Evolutionary conservation across 2,797 vertebrate species (phyloP).

Genomic region (Enteromius paludinosus): DNA sequence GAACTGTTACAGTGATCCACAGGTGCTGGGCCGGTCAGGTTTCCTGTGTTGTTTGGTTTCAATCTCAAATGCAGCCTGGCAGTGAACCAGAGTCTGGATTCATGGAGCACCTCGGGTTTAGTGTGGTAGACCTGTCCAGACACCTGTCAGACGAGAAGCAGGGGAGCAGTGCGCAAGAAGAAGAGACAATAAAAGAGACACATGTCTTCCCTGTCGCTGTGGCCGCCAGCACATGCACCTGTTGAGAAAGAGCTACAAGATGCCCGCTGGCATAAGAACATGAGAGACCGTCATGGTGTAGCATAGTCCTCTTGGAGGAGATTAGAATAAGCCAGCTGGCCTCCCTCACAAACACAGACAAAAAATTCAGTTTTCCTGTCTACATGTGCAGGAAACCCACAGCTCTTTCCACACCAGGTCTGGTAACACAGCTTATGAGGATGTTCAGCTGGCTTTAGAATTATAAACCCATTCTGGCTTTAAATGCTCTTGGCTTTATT

Average conservation of each 20-base stretch:
- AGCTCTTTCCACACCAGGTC: constrained; percentile 36
- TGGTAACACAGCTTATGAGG: constrained; percentile 5
- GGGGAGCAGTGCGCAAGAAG: not conserved
- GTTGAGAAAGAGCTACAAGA: constrained; percentile 2
- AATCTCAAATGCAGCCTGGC: constrained; percentile 32
- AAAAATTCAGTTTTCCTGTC: constrained; percentile 41
- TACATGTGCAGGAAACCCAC: constrained; percentile 42
- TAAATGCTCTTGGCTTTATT: constrained; percentile 25
- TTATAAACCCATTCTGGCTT: constrained; percentile 18
- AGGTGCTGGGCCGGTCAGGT: constrained; percentile 27
- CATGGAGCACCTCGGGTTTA: constrained; percentile 17
- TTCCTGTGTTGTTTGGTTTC: constrained; percentile 39
- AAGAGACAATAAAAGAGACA: constrained; percentile 15
- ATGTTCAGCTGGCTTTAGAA: constrained; percentile 17
- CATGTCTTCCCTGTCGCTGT: constrained; percentile 11
- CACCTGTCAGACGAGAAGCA: constrained; percentile 19
- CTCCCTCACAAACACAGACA: not conserved
- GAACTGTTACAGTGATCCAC: constrained; percentile 17
- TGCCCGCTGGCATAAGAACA: constrained; percentile 2
- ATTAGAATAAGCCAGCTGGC: constrained; percentile 22
- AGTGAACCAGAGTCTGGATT: constrained; percentile 40
- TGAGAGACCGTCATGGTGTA: constrained; percentile 9
- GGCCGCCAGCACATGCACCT: constrained; percentile 23
- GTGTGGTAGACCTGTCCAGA: constrained; percentile 35
- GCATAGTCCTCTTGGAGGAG: constrained; percentile 3